phyloP scores from a whole-genome alignment of 2,797 vertebrate species.

The Labeo calbasu region DNA sequence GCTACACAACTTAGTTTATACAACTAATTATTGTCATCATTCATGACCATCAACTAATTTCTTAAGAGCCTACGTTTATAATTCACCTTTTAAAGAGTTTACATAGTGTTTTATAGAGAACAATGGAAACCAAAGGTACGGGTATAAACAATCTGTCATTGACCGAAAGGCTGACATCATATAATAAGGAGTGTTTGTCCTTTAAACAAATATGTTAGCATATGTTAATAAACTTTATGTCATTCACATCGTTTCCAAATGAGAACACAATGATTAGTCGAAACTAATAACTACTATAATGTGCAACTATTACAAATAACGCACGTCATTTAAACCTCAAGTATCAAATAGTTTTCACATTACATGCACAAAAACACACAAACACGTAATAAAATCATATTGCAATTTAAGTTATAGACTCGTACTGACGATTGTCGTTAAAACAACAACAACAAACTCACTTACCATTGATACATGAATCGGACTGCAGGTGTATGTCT shows the following conservation, averaged over 20 bases:
- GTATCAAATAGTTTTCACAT: background rate
- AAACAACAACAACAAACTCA: background rate
- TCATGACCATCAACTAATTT: background rate
- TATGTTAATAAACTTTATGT: background rate
- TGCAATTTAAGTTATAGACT: background rate
- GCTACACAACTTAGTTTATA: background rate
- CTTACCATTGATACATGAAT: constrained; percentile 73
- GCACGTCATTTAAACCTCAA: background rate
- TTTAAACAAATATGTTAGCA: constrained; percentile 36
- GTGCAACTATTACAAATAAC: background rate
- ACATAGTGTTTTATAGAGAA: background rate
- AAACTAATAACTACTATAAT: background rate
- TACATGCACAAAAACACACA: background rate
- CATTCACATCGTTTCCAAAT: background rate
- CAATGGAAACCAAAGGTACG: background rate
- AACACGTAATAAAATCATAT: background rate
- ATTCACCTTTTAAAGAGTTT: background rate
- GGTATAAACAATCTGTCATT: background rate
- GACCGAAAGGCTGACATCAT: background rate
- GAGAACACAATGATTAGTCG: background rate
- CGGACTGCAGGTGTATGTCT: constrained; percentile 62
- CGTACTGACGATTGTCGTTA: background rate
- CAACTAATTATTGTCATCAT: background rate
- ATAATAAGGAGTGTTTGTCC: constrained; percentile 32
- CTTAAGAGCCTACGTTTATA: background rate